These are phyloP conservation scores for Drosophila niveifrons DNA, from an alignment of 2,888 invertebrate species.

Conservation along the genomic window DNA sequence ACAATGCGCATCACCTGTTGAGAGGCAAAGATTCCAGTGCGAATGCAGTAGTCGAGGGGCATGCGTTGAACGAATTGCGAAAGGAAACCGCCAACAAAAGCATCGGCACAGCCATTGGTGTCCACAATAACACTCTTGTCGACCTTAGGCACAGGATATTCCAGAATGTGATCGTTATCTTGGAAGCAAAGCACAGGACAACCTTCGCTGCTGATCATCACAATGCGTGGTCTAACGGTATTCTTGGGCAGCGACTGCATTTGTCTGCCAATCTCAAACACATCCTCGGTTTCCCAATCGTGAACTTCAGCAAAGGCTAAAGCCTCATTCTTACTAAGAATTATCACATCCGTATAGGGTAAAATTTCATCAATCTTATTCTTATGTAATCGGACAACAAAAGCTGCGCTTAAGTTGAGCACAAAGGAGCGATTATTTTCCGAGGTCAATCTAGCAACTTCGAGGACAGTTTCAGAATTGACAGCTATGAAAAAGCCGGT, in stretches of 20 bases:
- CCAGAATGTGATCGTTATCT: conserved; percentile 57
- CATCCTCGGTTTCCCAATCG: conserved; percentile 57
- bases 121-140: conserved; percentile 53
- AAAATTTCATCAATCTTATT: conserved; percentile 38
- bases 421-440: conserved; percentile 49
- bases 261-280: conserved; percentile 61
- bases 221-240: conserved; percentile 48
- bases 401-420: conserved; percentile 67
- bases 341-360: conserved; percentile 56
- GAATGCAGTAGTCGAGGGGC: conserved; percentile 74
- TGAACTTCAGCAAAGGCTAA: conserved; percentile 48
- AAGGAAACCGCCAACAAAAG: conserved; percentile 71
- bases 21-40: conserved; percentile 69
- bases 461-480: conserved; percentile 30
- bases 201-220: conserved; percentile 53
- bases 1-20: conserved; percentile 55
- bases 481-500: conserved; percentile 72
- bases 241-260: conserved; percentile 57
- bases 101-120: conserved; percentile 68
- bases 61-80: conserved; percentile 68
- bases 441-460: conserved; percentile 33
- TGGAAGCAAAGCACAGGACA: conserved; percentile 64
- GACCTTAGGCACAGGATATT: conserved; percentile 66
- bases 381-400: conserved; percentile 59
- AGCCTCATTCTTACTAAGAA: conserved; percentile 66